phyloP scores from a whole-genome alignment of 2,888 invertebrate genomes.

The Chalcis sispes region DNA sequence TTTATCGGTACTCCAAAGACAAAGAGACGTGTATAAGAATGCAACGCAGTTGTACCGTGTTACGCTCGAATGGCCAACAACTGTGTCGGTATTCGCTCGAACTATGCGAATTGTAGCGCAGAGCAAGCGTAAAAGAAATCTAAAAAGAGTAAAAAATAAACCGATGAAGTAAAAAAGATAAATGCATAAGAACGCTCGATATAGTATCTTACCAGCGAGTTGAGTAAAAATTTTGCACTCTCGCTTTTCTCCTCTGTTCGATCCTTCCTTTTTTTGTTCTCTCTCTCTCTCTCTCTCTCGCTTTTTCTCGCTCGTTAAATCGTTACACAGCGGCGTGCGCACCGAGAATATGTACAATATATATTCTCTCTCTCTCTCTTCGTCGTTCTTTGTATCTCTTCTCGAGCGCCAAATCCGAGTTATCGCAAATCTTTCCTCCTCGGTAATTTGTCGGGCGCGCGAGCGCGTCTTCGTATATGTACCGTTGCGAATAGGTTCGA shows the following conservation, averaged over 20 bases:
- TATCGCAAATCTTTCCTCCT: conserved; percentile 35
- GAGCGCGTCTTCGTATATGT: no score
- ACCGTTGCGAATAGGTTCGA: conserved; percentile 11
- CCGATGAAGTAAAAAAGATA: no score
- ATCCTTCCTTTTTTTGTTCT: background rate
- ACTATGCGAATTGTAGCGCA: conserved; percentile 48
- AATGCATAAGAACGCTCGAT: no score
- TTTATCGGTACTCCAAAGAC: conserved; percentile 50
- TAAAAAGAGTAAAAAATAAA: background rate
- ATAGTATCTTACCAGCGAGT: background rate
- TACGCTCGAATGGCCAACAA: conserved; percentile 19
- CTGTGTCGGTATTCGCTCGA: conserved; percentile 23
- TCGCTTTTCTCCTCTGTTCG: conserved; percentile 24
- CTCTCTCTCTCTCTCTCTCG: conserved; percentile 10
- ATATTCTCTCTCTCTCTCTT: no score
- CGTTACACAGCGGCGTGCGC: background rate
- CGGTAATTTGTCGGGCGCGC: conserved; percentile 36
- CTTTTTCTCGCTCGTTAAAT: conserved; percentile 22
- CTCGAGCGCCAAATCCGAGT: background rate
- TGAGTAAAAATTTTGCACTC: conserved; percentile 20
- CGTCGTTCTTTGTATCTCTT: no score
- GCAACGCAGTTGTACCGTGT: conserved; percentile 43
- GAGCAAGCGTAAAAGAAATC: background rate
- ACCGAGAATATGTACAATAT: conserved; percentile 17
- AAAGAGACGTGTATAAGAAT: no score